Evolutionary conservation across 1,140 invertebrate species (phyloP), one percentile per base, ranked within the genome.

Genomic region (Coptotermes formosanus): DNA sequence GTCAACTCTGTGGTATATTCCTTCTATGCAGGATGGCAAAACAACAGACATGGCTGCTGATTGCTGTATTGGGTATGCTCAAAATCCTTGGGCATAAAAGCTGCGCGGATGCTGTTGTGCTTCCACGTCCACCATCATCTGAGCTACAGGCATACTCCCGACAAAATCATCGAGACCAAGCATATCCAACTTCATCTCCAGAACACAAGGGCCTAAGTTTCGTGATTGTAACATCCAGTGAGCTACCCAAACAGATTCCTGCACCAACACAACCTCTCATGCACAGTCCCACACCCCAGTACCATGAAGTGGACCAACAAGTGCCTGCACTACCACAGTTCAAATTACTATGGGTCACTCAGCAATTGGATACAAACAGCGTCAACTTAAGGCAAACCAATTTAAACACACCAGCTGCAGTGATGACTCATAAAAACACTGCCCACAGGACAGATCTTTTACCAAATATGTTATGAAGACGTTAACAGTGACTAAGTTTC

Each of bases 161-260:
- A 30, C 64, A 75, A 30, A 75, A 75, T 86, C 48, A 81, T 83
- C 21, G n/a, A 16, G 48, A 64, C 25, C 45, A 23, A 45, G 44
- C 7, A 59, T 23, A 21, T n/a, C 55, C 55, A 85, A 23, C 23
- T 87, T 9, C 8, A 82, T 86, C 85, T n/a, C 87, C 87, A 16
- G 87, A 59, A 16, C 14, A 52, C 2, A 86, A 89, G 21, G 85
- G 88, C 30, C 52, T 75, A 7, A 75, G 64, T 75, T 75, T 75
- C 45, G 23, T 89, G 89, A 23, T 91, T 90, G 90, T 91, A 0
- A 92, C 91, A 12, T 91, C 91, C 25, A 92, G 91, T 86, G 91
- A 92, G 48, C 84, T 91, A 23, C 91, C 91, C 0, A 92, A 92
- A 85, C 91, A 92, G 84, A 92, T 92, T 87, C 91, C 91, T 12